Percentiles rank a stretch among this genome's conserved stretches.
Evolutionary conservation across 2,888 invertebrate species (phyloP).

Genomic region (Cheilosia vernalis): DNA sequence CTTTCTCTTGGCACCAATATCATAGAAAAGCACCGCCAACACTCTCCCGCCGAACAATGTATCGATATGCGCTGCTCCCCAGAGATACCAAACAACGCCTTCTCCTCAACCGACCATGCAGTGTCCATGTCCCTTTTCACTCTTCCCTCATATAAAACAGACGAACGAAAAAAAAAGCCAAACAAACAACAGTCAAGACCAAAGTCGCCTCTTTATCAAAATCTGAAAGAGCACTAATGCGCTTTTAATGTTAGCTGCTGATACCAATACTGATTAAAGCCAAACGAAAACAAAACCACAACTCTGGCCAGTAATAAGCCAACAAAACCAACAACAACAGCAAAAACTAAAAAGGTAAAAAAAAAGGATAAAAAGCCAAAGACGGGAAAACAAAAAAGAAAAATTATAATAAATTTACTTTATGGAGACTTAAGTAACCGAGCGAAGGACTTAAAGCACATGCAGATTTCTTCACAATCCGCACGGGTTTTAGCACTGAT

Average conservation of each 20-base stretch:
- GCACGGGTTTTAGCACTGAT: slow-evolving; percentile 53
- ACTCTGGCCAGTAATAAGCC: slow-evolving; percentile 63
- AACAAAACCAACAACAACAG: slow-evolving; percentile 50
- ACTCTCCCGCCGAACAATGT: background rate
- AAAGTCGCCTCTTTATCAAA: slow-evolving; percentile 75
- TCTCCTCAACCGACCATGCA: too few species aligned
- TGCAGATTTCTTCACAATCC: slow-evolving; percentile 46
- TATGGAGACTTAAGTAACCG: slow-evolving; percentile 57
- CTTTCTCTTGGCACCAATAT: background rate
- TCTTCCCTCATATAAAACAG: slow-evolving; percentile 12
- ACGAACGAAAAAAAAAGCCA: slow-evolving; percentile 3
- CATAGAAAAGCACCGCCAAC: background rate
- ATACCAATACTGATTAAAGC: slow-evolving; percentile 82
- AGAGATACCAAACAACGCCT: background rate
- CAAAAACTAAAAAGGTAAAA: slow-evolving; percentile 32
- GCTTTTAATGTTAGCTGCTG: slow-evolving; percentile 84
- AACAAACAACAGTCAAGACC: slow-evolving; percentile 36
- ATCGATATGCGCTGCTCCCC: background rate
- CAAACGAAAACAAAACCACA: slow-evolving; percentile 75
- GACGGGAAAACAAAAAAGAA: slow-evolving; percentile 5
- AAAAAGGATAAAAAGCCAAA: slow-evolving; percentile 48
- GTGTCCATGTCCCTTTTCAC: slow-evolving; percentile 37
- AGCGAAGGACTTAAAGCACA: slow-evolving; percentile 44
- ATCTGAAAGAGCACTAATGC: slow-evolving; percentile 82
- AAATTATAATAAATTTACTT: slow-evolving; percentile 68